A percentile compares a stretch with the other conserved stretches of the same genome.
Conservation (phyloP, 1,140 invertebrate species). For the Drosophila dunni region DNA sequence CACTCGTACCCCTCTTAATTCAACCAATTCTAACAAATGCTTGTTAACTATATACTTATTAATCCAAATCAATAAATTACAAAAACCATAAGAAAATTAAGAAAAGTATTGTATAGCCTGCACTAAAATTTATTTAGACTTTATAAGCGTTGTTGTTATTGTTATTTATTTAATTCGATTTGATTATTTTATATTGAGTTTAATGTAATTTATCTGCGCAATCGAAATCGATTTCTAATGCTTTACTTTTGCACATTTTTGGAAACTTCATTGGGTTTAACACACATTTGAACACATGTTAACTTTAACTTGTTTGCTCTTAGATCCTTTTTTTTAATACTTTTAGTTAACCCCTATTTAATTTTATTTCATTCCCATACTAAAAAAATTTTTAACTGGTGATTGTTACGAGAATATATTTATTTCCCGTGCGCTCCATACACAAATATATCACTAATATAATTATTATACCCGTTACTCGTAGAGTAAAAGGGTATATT, state of each 20-base stretch:
- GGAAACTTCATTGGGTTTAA: conserved; percentile 19
- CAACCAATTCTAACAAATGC: no score
- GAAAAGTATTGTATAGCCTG: conserved; percentile 2
- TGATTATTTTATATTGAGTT: background rate
- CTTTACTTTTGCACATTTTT: conserved; percentile 48
- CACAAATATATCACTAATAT: conserved; percentile 26
- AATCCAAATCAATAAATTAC: background rate
- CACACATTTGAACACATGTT: background rate
- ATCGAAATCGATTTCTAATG: conserved; percentile 21
- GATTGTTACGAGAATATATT: conserved; percentile 8
- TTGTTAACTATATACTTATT: background rate
- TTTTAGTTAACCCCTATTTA: background rate
- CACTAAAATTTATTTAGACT: background rate
- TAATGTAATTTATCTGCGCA: background rate
- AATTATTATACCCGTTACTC: no score
- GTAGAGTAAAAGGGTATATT: no score
- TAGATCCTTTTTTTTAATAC: background rate
- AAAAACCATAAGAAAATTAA: background rate
- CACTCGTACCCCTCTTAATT: no score
- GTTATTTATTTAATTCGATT: conserved; percentile 3
- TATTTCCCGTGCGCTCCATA: conserved; percentile 5
- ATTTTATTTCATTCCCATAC: background rate
- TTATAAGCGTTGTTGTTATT: conserved; percentile 19
- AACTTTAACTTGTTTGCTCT: conserved; percentile 3
- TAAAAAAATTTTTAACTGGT: background rate